phyloP scores from a whole-genome alignment of 2,888 invertebrate genomes.

The Drosophila quinaria region DNA sequence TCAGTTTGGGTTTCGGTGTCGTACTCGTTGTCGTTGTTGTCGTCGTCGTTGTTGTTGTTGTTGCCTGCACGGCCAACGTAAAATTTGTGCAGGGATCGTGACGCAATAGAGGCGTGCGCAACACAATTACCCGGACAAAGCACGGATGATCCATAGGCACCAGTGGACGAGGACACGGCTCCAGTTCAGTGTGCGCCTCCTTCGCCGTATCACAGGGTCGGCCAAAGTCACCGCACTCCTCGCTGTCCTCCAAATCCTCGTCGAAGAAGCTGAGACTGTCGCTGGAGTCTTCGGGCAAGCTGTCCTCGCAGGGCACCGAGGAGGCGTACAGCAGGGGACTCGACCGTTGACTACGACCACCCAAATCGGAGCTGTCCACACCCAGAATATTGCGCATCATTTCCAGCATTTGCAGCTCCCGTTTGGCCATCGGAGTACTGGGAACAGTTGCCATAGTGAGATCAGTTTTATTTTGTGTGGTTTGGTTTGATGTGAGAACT shows the following conservation, averaged over 20 bases:
- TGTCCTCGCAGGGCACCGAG: conserved; percentile 68
- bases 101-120: conserved; percentile 51
- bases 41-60: conserved; percentile 1
- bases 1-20: conserved; percentile 14
- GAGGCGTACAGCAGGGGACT: conserved; percentile 36
- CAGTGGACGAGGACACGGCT: conserved; percentile 32
- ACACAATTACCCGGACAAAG: conserved; percentile 55
- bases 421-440: conserved; percentile 55
- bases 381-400: conserved; percentile 59
- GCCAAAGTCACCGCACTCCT: conserved; percentile 54
- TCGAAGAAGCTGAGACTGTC: conserved; percentile 38
- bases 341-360: conserved; percentile 41
- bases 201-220: conserved; percentile 24
- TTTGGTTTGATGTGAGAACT: conserved; percentile 25
- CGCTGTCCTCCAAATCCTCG: conserved; percentile 52
- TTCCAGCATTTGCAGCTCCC: conserved; percentile 64
- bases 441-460: background rate
- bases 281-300: conserved; percentile 48
- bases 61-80: conserved; percentile 21
- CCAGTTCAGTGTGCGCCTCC: background rate
- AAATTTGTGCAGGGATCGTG: conserved; percentile 69
- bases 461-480: background rate
- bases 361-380: conserved; percentile 32
- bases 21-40: background rate
- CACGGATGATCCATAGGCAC: conserved; percentile 63